Conservation (phyloP, 1,140 invertebrate species). For the Dendroctonus valens region DNA sequence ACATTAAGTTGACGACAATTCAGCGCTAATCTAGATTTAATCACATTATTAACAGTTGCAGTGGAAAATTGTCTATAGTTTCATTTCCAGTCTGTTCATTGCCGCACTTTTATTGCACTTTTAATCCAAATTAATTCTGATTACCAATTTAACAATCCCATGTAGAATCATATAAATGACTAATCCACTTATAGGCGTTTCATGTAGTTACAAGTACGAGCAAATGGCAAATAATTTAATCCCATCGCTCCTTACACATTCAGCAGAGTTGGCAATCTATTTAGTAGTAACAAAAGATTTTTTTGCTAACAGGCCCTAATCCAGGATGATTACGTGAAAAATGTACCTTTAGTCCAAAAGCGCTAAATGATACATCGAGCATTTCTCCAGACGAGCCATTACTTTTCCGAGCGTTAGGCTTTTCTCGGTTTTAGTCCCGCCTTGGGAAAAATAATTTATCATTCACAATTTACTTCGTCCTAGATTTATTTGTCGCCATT, state of each 20-base stretch:
- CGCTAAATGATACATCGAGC: constrained; percentile 34
- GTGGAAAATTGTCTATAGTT: too few relatives aligned
- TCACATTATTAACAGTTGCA: too few relatives aligned
- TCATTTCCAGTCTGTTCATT: too few relatives aligned
- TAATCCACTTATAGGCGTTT: too few relatives aligned
- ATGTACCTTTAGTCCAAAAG: constrained; percentile 29
- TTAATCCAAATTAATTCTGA: too few relatives aligned
- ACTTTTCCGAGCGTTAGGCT: constrained; percentile 26
- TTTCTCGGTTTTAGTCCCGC: constrained; percentile 18
- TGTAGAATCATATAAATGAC: too few relatives aligned
- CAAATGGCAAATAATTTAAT: too few relatives aligned
- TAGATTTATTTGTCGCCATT: constrained; percentile 32
- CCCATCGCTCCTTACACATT: not conserved
- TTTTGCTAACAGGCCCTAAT: constrained; percentile 26
- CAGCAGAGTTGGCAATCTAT: constrained; percentile 20
- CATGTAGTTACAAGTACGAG: too few relatives aligned
- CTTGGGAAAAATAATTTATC: constrained; percentile 29
- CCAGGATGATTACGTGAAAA: constrained; percentile 33
- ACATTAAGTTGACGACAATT: too few relatives aligned
- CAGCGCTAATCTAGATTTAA: too few relatives aligned
- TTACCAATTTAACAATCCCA: too few relatives aligned
- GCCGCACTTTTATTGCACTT: too few relatives aligned
- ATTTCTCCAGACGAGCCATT: constrained; percentile 33
- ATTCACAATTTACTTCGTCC: constrained; percentile 31
- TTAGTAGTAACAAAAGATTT: constrained; percentile 14